Evolutionary conservation across 2,888 invertebrate genomes (phyloP), one percentile per base, ranked within the genome.

Genomic region (Steromphala cineraria): DNA sequence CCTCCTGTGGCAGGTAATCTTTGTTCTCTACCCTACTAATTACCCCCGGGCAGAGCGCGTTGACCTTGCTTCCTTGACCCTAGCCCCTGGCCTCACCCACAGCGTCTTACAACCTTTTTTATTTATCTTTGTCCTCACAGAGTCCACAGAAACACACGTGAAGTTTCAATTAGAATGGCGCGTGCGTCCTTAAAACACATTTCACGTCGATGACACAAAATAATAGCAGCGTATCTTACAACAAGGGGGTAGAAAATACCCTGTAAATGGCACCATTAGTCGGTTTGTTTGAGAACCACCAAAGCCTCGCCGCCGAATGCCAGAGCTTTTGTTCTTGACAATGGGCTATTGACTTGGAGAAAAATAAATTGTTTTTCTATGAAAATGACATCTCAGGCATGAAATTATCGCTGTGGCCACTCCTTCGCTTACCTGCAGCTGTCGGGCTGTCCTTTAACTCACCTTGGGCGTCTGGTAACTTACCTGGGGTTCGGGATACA

Each of bases 231-330:
- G n/a, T 62, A 62, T 28, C 62, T 28, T 15, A 28, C 28, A 24
- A 62, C 62, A 62, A 62, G 62, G n/a, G 56, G 24, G 62, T 28
- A 10, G 62, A 62, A 24, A 62, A 62, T 28, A 62, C 62, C 24
- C n/a, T 62, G 62, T 62, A 62, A 62, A 62, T 28, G 62, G 62
- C 62, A 62, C 62, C 62, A 62, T 62, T 62, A 62, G 62, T 10
- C 62, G 62, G 62, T 62, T 24, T 62, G 62, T 62, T 62, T 62
- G 62, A 62, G 28, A 62, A 28, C 62, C 24, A 28, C 28, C 28
- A 62, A 21, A 28, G 28, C 13, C 62, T 1, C 3, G 62, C 62
- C 15, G 62, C 62, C 62, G 62, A 62, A 24, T 21, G 21, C 15
- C 28, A 13, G 28, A 21, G 62, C 15, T 28, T 28, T 62, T 62